Evolutionary conservation across 2,888 invertebrate species (phyloP).

Genomic region (Folsomia candida): DNA sequence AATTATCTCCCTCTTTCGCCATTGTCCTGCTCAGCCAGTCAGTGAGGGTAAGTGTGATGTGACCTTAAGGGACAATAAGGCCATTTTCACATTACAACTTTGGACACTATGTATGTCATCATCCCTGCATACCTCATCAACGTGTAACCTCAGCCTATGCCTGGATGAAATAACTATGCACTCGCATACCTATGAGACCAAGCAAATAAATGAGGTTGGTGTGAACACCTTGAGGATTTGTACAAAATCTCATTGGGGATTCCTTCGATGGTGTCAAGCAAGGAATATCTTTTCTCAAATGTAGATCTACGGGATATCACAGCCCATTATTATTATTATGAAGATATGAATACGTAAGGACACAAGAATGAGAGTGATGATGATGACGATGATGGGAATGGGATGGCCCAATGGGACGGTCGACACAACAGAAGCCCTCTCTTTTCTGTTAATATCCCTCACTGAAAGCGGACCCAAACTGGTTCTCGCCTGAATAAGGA

Average conservation of each 20-base stretch:
- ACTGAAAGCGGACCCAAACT: conserved; percentile 6
- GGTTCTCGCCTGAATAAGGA: conserved; percentile 5
- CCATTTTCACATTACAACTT: not conserved
- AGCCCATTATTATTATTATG: not conserved
- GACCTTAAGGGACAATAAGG: conserved; percentile 7
- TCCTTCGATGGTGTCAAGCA: not conserved
- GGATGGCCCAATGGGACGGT: conserved; percentile 17
- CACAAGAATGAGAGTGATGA: conserved; percentile 1
- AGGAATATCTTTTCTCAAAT: not conserved
- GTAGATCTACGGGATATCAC: not conserved
- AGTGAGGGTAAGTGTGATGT: conserved; percentile 9
- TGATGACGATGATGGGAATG: conserved; percentile 16
- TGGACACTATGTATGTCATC: not conserved
- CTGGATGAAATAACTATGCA: not conserved
- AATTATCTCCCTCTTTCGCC: conserved; percentile 17
- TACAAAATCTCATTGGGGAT: conserved; percentile 1
- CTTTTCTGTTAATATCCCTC: not conserved
- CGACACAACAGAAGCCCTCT: conserved; percentile 4
- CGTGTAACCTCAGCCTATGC: not conserved
- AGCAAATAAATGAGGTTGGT: not conserved
- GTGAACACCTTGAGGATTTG: conserved; percentile 8
- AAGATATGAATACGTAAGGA: conserved; percentile 7
- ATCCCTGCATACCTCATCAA: too few relatives aligned
- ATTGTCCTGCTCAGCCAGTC: not conserved
- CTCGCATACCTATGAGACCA: not conserved